These are phyloP conservation scores for Coregonus clupeaformis DNA, from an alignment of 2,113 vertebrate genomes.

Conservation along the genomic window DNA sequence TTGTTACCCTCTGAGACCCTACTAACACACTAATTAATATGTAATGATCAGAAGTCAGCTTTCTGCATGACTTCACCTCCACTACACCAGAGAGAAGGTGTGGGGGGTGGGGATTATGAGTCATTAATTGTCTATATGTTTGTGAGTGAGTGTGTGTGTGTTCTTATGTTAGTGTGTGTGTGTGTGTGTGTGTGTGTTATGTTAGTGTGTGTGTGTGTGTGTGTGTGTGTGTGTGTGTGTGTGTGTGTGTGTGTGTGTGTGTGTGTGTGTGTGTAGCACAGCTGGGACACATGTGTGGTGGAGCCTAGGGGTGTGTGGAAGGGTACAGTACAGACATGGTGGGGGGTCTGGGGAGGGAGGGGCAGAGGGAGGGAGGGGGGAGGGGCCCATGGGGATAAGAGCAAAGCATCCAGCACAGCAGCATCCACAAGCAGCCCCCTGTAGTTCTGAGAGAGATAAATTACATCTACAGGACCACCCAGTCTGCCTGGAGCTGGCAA, in stretches of 20 bases:
- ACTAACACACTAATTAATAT: constrained; percentile 4
- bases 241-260: not conserved
- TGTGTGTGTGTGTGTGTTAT: not conserved
- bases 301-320: not conserved
- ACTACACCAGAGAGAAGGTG: no score
- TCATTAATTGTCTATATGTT: not conserved
- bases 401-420: not conserved
- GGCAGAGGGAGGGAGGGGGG: not conserved
- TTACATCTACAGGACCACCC: not conserved
- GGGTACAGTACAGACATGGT: not conserved
- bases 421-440: not conserved
- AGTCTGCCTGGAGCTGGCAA: not conserved
- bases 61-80: constrained; percentile 8
- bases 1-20: not conserved
- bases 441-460: not conserved
- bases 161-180: not conserved
- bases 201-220: not conserved
- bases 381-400: not conserved
- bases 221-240: not conserved
- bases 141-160: constrained; percentile 3
- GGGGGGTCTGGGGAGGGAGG: not conserved
- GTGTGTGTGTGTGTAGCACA: not conserved
- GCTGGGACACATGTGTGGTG: constrained; percentile 12
- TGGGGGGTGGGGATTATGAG: not conserved
- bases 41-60: constrained; percentile 8